Base-by-base conservation (phyloP, 2,888 invertebrate genomes). In the Panzeria rudis region DNA sequence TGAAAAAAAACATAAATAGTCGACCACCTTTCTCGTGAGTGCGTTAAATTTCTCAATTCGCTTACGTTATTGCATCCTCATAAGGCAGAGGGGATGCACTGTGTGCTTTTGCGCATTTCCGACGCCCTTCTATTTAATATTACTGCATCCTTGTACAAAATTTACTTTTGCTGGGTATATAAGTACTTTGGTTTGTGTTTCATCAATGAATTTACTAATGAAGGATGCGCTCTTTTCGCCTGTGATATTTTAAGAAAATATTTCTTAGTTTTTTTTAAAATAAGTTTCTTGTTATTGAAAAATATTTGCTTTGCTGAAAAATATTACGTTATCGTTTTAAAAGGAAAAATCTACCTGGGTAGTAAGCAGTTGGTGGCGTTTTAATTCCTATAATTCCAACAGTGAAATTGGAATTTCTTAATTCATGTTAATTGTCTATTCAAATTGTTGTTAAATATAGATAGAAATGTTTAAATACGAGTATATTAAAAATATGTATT, bases 401-500 rank as follows among this genome's bases (percentile, higher is more conserved):
- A 20, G 44, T 32, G 29, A 75, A 20, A 54, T 75, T 25, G 54
- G 29, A 41, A 54, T 75, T 52, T 50, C 17, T 64, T 29, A 52
- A 20, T 20, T 47, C 13, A n/a, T 50, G 17, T 50, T 20, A 8
- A 50, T 50, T 17, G 50, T 20, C 8, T 20, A 9, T 2, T 8
- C 15, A 38, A 38, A 13, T 50, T 50, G 7, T 50, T 50, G 1
- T 47, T 2, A n/a, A 47, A 17, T 17, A 1, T n/a, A n/a, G n/a
- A n/a, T n/a, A n/a, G n/a, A n/a, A 47, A 41, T 41, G 3, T 41
- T 41, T 41, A 41, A 41, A 41, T n/a, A n/a, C n/a, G 29, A 29
- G 5, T 3, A 15, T 44, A n/a, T 44, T n/a, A 44, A 44, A 44
- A 44, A 35, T 35, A 35, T 9, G 3, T 38, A 38, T 38, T 47